These are phyloP conservation scores for Diploscapter pachys DNA, from an alignment of 1,140 invertebrate species.

Conservation along the genomic window DNA sequence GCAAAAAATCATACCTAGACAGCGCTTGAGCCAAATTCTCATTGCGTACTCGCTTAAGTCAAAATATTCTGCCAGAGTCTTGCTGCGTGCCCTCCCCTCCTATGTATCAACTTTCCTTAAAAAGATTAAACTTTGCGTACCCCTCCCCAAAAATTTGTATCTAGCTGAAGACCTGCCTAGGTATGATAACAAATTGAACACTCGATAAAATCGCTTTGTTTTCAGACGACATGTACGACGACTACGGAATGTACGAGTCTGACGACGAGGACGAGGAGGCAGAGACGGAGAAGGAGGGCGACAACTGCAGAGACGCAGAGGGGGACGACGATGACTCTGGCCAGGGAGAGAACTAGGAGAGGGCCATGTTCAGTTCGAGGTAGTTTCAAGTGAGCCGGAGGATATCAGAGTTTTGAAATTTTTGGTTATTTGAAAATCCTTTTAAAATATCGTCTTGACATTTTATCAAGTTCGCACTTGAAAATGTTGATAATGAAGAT, in stretches of 20 bases:
- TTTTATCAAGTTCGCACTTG: too few species aligned
- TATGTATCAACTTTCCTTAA: too few species aligned
- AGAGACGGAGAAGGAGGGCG: constrained; percentile 25
- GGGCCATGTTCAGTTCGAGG: too few species aligned
- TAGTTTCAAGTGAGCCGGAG: too few species aligned
- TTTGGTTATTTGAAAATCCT: too few species aligned
- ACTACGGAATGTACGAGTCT: constrained; percentile 59
- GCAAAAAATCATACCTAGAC: neutral
- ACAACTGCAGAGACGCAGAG: constrained; percentile 38
- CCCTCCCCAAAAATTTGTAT: neutral
- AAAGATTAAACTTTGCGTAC: constrained; percentile 9
- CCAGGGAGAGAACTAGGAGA: constrained; percentile 47
- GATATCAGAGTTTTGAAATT: too few species aligned
- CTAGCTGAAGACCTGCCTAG: neutral
- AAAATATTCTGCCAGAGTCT: too few species aligned
- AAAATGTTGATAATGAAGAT: too few species aligned
- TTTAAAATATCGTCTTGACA: too few species aligned
- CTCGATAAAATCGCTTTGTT: neutral
- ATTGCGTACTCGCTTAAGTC: too few species aligned
- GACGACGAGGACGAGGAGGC: constrained; percentile 39
- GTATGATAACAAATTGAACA: neutral
- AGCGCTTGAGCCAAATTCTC: too few species aligned
- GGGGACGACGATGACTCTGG: constrained; percentile 53
- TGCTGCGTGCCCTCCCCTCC: neutral
- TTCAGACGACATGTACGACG: constrained; percentile 60